phyloP scores from a whole-genome alignment of 2,797 vertebrate genomes.

The Typhlichthys subterraneus region DNA sequence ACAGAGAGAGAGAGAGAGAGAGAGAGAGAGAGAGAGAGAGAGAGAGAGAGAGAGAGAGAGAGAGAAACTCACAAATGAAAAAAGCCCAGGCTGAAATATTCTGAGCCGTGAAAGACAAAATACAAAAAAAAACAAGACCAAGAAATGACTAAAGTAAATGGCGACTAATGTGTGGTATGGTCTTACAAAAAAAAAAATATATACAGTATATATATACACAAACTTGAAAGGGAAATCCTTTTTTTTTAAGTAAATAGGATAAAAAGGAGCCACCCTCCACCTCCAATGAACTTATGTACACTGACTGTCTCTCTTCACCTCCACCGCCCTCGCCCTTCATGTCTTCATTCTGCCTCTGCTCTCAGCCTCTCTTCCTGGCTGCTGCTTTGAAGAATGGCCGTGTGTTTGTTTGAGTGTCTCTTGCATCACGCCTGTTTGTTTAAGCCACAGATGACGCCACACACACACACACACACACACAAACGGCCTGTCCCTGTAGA shows the following conservation, averaged over 20 bases:
- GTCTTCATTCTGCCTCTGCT: conserved; percentile 47
- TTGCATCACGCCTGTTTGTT: conserved; percentile 82
- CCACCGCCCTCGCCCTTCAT: conserved; percentile 57
- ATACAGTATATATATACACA: too few relatives aligned
- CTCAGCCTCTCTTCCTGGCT: conserved; percentile 56
- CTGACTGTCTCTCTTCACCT: conserved; percentile 48
- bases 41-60: conserved; percentile 53
- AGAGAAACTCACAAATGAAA: conserved; percentile 26
- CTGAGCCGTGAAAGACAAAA: conserved; percentile 63
- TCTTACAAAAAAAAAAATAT: conserved; percentile 23
- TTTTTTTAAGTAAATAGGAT: too few relatives aligned
- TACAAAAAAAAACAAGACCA: conserved; percentile 38
- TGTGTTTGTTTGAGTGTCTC: conserved; percentile 76
- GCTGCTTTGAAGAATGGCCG: conserved; percentile 61
- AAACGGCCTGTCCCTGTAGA: conserved; percentile 64
- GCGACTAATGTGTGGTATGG: conserved; percentile 38
- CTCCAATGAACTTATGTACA: conserved; percentile 15
- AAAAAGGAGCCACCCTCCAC: too few relatives aligned
- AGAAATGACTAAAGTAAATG: conserved; percentile 29
- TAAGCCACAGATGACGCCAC: conserved; percentile 77
- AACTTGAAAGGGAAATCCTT: too few relatives aligned
- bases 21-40: conserved; percentile 51
- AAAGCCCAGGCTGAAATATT: conserved; percentile 62
- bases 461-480: conserved; percentile 39
- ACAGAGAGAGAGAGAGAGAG: conserved; percentile 54